phyloP scores from a whole-genome alignment of 2,113 vertebrate species.

The Indicator maculatus region DNA sequence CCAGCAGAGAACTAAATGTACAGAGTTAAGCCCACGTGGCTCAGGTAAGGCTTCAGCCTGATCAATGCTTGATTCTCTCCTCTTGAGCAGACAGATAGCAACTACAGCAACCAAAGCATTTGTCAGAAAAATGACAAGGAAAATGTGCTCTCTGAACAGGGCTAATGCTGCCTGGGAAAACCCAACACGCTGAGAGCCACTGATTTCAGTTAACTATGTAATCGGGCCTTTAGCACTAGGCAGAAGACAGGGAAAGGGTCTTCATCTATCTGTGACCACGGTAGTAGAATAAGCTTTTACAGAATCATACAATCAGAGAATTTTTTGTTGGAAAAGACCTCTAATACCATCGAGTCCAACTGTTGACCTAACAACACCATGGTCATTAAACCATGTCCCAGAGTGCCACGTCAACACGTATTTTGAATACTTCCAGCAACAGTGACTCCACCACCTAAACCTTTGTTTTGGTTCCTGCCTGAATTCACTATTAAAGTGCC shows the following conservation, averaged over 20 bases:
- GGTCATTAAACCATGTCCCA: too few species aligned
- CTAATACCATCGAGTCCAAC: too few species aligned
- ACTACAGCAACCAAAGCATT: background rate
- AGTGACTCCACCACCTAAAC: background rate
- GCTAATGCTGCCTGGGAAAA: background rate
- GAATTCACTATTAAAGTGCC: background rate
- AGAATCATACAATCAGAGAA: too few species aligned
- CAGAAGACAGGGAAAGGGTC: background rate
- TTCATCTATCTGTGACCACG: background rate
- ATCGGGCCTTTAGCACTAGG: background rate
- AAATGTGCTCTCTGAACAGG: background rate
- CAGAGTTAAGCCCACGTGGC: background rate
- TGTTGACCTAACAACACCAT: too few species aligned
- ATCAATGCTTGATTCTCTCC: background rate
- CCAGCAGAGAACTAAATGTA: background rate
- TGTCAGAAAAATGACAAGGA: fast-evolving
- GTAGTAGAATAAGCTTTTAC: background rate
- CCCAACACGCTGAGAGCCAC: fast-evolving
- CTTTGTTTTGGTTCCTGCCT: background rate
- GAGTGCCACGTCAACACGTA: too few species aligned
- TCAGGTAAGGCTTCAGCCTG: background rate
- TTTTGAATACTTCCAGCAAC: too few species aligned
- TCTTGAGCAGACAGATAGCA: background rate
- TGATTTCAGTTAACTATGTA: background rate
- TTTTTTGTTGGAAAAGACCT: too few species aligned